Conservation (phyloP, 2,797 vertebrate species). For the Chaunax sp. region DNA sequence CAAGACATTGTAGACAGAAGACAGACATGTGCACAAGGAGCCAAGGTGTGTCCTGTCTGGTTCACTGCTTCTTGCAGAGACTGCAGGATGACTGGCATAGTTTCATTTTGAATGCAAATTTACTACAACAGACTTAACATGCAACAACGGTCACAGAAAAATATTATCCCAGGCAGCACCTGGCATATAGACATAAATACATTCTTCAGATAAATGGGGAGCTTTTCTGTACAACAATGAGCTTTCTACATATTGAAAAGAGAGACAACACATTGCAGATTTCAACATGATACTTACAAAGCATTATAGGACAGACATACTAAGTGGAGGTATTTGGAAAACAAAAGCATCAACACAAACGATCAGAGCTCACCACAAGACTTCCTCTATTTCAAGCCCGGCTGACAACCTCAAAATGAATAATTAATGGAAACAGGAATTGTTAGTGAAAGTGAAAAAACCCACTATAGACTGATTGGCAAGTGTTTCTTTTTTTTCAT, state of each 20-base stretch:
- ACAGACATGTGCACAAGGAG: conserved; percentile 41
- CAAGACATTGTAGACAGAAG: conserved; percentile 39
- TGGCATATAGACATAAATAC: background rate
- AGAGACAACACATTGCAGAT: background rate
- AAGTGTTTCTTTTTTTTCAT: conserved; percentile 57
- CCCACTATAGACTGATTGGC: conserved; percentile 78
- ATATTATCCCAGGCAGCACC: conserved; percentile 3
- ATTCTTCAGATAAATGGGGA: background rate
- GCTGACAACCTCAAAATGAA: conserved; percentile 77
- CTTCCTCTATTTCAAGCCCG: conserved; percentile 52
- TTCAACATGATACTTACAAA: background rate
- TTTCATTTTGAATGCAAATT: conserved; percentile 38
- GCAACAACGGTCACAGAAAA: conserved; percentile 28
- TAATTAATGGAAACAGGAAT: conserved; percentile 84
- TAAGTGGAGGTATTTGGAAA: conserved; percentile 47
- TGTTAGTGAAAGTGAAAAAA: conserved; percentile 80
- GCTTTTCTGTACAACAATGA: background rate
- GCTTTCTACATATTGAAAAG: background rate
- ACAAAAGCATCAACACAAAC: conserved; percentile 49
- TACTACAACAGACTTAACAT: conserved; percentile 14
- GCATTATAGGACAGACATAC: conserved; percentile 12
- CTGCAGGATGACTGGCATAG: conserved; percentile 5
- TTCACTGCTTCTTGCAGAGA: conserved; percentile 2
- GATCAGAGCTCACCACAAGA: conserved; percentile 64
- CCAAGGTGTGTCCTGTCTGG: conserved; percentile 26